phyloP scores from a whole-genome alignment of 2,113 vertebrate species.

The Gasterosteus aculeatus region DNA sequence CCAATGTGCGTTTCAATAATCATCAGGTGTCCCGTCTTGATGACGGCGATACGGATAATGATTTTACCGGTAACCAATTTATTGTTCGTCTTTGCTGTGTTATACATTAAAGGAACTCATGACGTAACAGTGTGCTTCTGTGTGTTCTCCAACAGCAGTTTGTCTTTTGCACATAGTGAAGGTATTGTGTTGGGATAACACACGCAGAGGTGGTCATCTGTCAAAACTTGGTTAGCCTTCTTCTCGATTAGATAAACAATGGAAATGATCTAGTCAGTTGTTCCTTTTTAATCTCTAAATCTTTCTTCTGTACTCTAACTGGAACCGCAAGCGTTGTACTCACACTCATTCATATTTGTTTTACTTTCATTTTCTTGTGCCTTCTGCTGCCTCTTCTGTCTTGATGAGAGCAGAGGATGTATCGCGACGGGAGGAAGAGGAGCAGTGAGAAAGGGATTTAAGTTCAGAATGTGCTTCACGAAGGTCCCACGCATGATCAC shows the following conservation, averaged over 20 bases:
- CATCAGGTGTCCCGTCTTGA: background rate
- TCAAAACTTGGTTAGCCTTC: conserved; percentile 38
- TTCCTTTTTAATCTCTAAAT: conserved; percentile 45
- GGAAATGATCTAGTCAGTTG: conserved; percentile 17
- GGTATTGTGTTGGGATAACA: conserved; percentile 34
- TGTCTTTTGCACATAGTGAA: conserved; percentile 13
- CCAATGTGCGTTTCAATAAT: conserved; percentile 35
- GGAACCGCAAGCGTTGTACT: conserved; percentile 4
- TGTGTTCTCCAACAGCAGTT: conserved; percentile 33
- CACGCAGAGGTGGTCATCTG: conserved; percentile 29
- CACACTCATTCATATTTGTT: conserved; percentile 15
- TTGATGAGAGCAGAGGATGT: conserved; percentile 27
- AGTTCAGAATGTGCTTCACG: conserved; percentile 14
- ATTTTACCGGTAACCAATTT: background rate
- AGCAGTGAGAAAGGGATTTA: conserved; percentile 15
- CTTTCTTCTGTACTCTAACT: conserved; percentile 27
- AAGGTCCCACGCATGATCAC: conserved; percentile 20
- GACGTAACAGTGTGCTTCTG: conserved; percentile 8
- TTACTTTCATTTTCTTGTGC: conserved; percentile 26
- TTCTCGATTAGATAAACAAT: conserved; percentile 19
- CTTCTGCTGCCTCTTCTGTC: conserved; percentile 15
- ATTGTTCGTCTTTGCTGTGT: background rate
- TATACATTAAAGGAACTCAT: background rate
- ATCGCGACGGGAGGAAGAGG: background rate
- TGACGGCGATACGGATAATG: background rate